Evolutionary conservation across 1,140 invertebrate species (phyloP).

Genomic region (Saccostrea echinata): DNA sequence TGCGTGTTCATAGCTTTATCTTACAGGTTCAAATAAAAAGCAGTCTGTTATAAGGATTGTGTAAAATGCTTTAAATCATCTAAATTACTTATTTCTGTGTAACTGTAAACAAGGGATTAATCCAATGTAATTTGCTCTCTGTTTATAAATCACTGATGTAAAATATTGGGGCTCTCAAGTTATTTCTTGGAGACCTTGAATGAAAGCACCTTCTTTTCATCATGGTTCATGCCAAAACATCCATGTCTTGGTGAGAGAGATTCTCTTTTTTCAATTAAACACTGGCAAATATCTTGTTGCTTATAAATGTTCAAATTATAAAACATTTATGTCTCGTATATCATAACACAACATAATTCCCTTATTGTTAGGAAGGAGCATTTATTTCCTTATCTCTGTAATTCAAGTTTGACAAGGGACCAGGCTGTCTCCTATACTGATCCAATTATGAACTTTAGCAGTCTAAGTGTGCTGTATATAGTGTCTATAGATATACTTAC

Average conservation of each 20-base stretch:
- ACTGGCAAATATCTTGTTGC: slow-evolving; percentile 28
- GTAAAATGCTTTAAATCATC: slow-evolving; percentile 34
- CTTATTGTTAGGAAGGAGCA: neutral
- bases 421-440: neutral
- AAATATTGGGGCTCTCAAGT: neutral
- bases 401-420: slow-evolving; percentile 31
- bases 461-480: neutral
- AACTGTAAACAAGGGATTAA: neutral
- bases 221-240: neutral
- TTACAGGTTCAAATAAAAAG: slow-evolving; percentile 1
- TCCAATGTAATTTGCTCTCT: slow-evolving; percentile 17
- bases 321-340: slow-evolving; percentile 33
- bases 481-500: neutral
- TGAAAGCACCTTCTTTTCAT: slow-evolving; percentile 1
- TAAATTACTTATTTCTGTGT: neutral
- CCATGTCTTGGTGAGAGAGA: neutral
- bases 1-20: neutral
- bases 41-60: neutral
- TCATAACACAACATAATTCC: slow-evolving; percentile 28
- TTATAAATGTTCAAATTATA: slow-evolving; percentile 38
- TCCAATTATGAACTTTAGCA: neutral
- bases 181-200: neutral
- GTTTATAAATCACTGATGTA: slow-evolving; percentile 23
- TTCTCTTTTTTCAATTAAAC: slow-evolving; percentile 24
- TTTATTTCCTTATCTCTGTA: slow-evolving; percentile 25